Conservation (phyloP, 2,113 vertebrate species). For the Phoenicopterus ruber region DNA sequence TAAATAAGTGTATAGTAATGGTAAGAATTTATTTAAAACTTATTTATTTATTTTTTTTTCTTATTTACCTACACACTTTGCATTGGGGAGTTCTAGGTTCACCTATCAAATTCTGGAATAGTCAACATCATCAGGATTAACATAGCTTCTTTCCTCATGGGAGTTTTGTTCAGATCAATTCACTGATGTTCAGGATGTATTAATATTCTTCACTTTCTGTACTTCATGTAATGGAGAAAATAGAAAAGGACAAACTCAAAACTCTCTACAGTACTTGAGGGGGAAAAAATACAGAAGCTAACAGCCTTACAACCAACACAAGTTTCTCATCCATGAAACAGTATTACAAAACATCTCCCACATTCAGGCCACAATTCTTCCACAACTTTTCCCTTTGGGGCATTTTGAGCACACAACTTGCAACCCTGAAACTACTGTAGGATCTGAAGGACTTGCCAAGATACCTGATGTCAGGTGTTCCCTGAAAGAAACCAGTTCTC, state of each 20-base stretch:
- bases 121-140: neutral
- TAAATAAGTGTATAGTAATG: neutral
- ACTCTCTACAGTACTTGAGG: neutral
- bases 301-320: neutral
- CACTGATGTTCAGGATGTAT: neutral
- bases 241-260: neutral
- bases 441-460: neutral
- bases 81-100: neutral
- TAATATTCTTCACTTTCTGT: neutral
- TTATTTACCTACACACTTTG: neutral
- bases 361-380: neutral
- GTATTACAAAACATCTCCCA: neutral
- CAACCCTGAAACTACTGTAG: neutral
- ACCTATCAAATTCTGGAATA: neutral
- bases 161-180: neutral
- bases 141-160: neutral
- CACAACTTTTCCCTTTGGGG: neutral
- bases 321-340: neutral
- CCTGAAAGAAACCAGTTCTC: neutral
- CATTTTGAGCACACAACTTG: neutral
- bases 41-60: neutral
- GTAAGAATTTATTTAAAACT: neutral
- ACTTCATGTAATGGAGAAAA: neutral
- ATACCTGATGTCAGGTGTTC: neutral
- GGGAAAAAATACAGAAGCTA: neutral